phyloP scores from a whole-genome alignment of 2,888 invertebrate species.

The Herminia tarsipennalis region DNA sequence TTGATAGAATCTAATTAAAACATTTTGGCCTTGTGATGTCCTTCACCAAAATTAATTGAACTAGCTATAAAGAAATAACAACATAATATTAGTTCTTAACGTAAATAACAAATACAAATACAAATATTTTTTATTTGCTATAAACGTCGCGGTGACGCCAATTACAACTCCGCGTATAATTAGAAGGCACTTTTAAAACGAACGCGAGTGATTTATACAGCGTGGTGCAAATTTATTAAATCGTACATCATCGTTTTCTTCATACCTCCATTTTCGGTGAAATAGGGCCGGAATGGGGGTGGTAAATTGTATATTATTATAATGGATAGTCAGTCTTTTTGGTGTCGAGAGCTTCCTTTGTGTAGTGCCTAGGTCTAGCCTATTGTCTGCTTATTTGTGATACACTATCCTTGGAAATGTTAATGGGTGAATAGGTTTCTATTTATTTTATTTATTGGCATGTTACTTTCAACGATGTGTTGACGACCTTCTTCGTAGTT shows the following conservation, averaged over 20 bases:
- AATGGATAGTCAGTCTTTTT: constrained; percentile 7
- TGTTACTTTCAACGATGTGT: not conserved
- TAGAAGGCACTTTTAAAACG: constrained; percentile 40
- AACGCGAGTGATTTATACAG: constrained; percentile 51
- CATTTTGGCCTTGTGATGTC: too few species aligned
- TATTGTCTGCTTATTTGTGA: constrained; percentile 2
- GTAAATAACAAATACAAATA: not conserved
- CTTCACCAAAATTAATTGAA: too few species aligned
- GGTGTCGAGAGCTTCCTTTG: constrained; percentile 7
- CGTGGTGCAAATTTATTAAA: constrained; percentile 58
- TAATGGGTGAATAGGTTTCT: constrained; percentile 1
- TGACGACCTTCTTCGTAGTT: not conserved
- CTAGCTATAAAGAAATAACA: too few species aligned
- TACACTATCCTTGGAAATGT: not conserved
- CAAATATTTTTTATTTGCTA: not conserved
- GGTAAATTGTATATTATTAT: constrained; percentile 7
- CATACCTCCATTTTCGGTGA: constrained; percentile 34
- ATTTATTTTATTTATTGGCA: not conserved
- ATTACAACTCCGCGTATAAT: constrained; percentile 24
- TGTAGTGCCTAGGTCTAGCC: constrained; percentile 1
- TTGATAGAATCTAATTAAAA: too few species aligned
- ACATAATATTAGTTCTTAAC: too few species aligned
- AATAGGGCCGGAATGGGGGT: constrained; percentile 1
- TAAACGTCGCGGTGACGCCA: constrained; percentile 9
- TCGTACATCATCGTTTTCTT: constrained; percentile 56